Base-by-base conservation (phyloP, 2,113 vertebrate species). In the Calypte anna region DNA sequence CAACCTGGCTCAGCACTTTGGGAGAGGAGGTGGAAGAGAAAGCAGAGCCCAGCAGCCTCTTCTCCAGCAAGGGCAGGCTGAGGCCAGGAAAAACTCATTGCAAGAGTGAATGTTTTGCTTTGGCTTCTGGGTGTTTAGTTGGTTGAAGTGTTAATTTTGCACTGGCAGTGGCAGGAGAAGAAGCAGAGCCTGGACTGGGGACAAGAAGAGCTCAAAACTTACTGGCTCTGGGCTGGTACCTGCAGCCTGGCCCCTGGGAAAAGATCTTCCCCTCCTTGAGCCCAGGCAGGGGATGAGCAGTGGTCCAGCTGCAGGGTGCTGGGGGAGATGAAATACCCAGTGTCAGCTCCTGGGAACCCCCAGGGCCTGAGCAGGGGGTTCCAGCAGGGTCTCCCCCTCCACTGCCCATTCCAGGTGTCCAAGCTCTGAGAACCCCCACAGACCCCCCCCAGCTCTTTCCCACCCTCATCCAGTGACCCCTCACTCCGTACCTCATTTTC, bases 321-420 rank as follows among this genome's bases (percentile, higher is more conserved):
- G 40, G 28, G 28, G 23, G 22, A 24, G 54, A 14, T 5, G 14
- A 50, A 30, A 23, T 40, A 13, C 40, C 40, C 43, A 2, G 24
- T 6, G 38, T 31, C 18, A 2, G 1, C 6, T 40, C 38, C 61
- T 15, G 9, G 20, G 1, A 64, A 53, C 12, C 38, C 59, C 67
- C 54, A 16, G n/a, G 27, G 31, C 20, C 2, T 1, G n/a, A 68
- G n/a, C 18, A 3, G 22, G 28, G 53, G 53, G 53, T 55, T 16
- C 53, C 53, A 55, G 27, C 24, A 1, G 40, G 23, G 5, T 61
- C 20, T 30, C 9, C 9, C 25, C 22, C 17, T 58, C 46, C 5
- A 2, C 58, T 44, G 28, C 38, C n/a, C 1, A 1, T 2, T 31
- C 10, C 0, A 10, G 23, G 19, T 18, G 38, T n/a, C 61, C 1